Evolutionary conservation across 2,113 vertebrate species (phyloP), one percentile per base, ranked within the genome.

Genomic region (Edolisoma coerulescens): DNA sequence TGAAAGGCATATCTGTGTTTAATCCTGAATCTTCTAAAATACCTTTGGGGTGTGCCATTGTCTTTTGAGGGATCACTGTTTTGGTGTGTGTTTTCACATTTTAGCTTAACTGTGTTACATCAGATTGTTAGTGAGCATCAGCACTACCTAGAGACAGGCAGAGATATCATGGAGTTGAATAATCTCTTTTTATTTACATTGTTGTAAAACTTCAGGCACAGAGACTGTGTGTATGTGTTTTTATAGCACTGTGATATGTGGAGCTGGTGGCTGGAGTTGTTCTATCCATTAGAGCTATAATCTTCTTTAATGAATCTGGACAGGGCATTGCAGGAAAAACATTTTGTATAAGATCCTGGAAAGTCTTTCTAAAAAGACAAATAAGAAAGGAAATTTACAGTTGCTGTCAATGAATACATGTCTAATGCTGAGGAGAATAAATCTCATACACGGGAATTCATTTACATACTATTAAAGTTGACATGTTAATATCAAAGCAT

Each of bases 401-500:
- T 84, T 88, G 56, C 32, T 79, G 60, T 83, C 61, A 96, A 89
- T 93, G 93, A 86, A 83, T 68, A 84, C 50, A 27, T 56, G 33
- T 88, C 57, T 80, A 71, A 69, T 78, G 65, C 74, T 80, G 70
- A 91, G 56, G 16, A 74, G 91, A 93, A 94, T 70, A 91, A 96
- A 94, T 89, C 27, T 87, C 85, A 80, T 92, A 63, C 65, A 64
- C 35, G 73, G 92, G 84, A 83, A 95, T 93, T 97, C 37, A 95
- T 97, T 97, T 97, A 57, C 94, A 95, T 94, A 52, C 92, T 94
- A 95, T 97, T 95, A 96, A 80, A 95, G 80, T 95, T 96, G 96
- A 96, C 95, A 64, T 89, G 59, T 97, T 96, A 97, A 98, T 98
- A 97, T 95, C 96, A 96, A 97, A 95, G 93, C 95, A 96, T 96